Conservation (phyloP, 1,140 invertebrate genomes). For the Drosophila bipectinata region DNA sequence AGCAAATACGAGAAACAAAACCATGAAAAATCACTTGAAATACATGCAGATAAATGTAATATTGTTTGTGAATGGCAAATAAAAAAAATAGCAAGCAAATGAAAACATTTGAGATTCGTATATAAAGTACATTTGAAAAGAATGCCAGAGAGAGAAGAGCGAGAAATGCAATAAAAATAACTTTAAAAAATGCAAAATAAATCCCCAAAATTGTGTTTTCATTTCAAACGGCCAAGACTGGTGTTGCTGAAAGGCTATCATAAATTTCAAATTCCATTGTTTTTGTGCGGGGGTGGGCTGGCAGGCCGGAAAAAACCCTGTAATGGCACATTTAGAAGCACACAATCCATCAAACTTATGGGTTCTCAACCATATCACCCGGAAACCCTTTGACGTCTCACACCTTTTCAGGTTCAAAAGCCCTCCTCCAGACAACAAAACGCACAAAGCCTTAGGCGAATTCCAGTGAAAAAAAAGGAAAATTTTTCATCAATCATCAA, state of each 20-base stretch:
- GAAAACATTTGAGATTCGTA: constrained; percentile 72
- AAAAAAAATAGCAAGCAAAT: constrained; percentile 57
- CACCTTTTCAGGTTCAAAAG: constrained; percentile 27
- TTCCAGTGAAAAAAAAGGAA: neutral
- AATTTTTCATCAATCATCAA: constrained; percentile 65
- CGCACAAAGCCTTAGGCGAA: constrained; percentile 3
- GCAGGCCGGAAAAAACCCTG: neutral
- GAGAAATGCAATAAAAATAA: constrained; percentile 80
- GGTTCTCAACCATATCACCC: constrained; percentile 12
- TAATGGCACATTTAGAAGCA: constrained; percentile 10
- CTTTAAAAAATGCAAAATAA: constrained; percentile 78
- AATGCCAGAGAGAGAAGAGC: constrained; percentile 36
- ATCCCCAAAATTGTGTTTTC: constrained; percentile 37
- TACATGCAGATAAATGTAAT: constrained; percentile 67
- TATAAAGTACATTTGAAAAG: constrained; percentile 52
- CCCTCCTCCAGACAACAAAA: constrained; percentile 10
- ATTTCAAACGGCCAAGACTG: constrained; percentile 2
- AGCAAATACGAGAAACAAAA: constrained; percentile 42
- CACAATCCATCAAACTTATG: constrained; percentile 22
- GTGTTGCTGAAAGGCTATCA: constrained; percentile 3
- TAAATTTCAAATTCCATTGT: constrained; percentile 2
- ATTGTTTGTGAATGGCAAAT: constrained; percentile 73
- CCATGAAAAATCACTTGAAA: constrained; percentile 66
- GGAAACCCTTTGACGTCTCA: constrained; percentile 52
- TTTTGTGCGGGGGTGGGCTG: neutral